phyloP scores from a whole-genome alignment of 2,797 vertebrate species.

The Pipistrellus pygmaeus region DNA sequence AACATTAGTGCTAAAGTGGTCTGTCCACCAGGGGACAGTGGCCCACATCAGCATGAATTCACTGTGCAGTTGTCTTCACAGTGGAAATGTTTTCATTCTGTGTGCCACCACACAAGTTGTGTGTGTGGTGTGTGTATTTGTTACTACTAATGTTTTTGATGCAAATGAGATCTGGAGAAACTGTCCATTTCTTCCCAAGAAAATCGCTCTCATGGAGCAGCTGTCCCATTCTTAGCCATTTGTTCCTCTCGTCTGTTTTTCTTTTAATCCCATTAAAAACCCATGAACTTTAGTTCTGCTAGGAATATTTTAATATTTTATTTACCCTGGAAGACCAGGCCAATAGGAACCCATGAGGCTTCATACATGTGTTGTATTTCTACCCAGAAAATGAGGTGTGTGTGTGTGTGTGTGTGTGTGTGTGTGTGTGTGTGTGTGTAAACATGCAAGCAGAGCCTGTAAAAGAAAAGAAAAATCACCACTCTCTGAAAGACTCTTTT shows the following conservation, averaged over 20 bases:
- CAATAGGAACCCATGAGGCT: background rate
- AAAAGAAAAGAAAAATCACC: background rate
- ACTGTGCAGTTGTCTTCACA: background rate
- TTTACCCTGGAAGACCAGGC: slow-evolving; percentile 15
- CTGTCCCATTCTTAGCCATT: slow-evolving; percentile 65
- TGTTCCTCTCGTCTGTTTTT: slow-evolving; percentile 66
- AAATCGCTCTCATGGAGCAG: slow-evolving; percentile 35
- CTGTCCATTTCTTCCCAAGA: slow-evolving; percentile 54
- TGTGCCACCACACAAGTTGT: slow-evolving; percentile 49
- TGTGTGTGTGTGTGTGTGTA: background rate
- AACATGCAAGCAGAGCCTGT: background rate
- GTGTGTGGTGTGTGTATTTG: background rate
- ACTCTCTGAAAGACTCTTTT: slow-evolving; percentile 63
- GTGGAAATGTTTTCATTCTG: slow-evolving; percentile 63
- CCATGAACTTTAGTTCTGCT: slow-evolving; percentile 55
- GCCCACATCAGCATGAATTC: background rate
- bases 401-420: background rate
- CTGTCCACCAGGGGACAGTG: background rate
- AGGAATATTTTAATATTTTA: slow-evolving; percentile 66
- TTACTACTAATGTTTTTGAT: slow-evolving; percentile 64
- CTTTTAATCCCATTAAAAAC: slow-evolving; percentile 60
- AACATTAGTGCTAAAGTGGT: background rate
- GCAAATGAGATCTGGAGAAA: slow-evolving; percentile 65
- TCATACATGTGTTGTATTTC: slow-evolving; percentile 33
- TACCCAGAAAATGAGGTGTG: slow-evolving; percentile 35